Evolutionary conservation across 2,888 invertebrate species (phyloP).

Genomic region (Aleiodes leptofemur): DNA sequence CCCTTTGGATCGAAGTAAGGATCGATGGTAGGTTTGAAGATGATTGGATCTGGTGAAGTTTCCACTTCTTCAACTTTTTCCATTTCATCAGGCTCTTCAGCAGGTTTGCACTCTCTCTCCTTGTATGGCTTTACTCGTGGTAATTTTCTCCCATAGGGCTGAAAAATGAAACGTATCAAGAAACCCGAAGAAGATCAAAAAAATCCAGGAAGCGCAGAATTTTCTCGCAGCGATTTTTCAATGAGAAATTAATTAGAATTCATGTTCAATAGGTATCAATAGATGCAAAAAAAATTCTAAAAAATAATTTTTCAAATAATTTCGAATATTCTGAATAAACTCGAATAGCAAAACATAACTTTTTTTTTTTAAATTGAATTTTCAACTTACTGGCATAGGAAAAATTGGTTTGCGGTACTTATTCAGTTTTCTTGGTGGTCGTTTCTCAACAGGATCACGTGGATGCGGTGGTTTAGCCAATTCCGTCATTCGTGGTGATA

Average conservation of each 20-base stretch:
- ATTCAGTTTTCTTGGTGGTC: slow-evolving; percentile 60
- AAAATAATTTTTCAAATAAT: too few relatives aligned
- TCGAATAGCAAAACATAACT: too few relatives aligned
- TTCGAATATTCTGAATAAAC: too few relatives aligned
- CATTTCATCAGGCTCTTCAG: slow-evolving; percentile 18
- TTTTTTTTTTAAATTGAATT: slow-evolving; percentile 5
- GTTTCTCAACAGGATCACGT: slow-evolving; percentile 54
- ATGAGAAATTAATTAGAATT: too few relatives aligned
- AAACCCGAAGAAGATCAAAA: not conserved
- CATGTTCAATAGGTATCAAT: too few relatives aligned
- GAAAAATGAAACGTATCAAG: not conserved
- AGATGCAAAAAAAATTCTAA: too few relatives aligned
- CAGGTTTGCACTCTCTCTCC: slow-evolving; percentile 54
- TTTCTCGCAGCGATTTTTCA: not conserved
- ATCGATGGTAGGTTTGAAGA: slow-evolving; percentile 60
- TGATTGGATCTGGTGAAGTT: slow-evolving; percentile 58
- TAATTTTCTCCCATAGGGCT: slow-evolving; percentile 60
- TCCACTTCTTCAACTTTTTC: slow-evolving; percentile 29
- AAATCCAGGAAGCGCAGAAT: not conserved
- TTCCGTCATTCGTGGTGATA: slow-evolving; percentile 48
- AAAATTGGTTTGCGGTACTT: slow-evolving; percentile 60
- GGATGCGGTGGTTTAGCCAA: slow-evolving; percentile 61
- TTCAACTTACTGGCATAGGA: slow-evolving; percentile 57
- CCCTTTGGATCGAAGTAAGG: slow-evolving; percentile 60
- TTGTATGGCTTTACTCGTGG: slow-evolving; percentile 58